Conservation (phyloP, 2,888 invertebrate species). For the Platynereis dumerilii region DNA sequence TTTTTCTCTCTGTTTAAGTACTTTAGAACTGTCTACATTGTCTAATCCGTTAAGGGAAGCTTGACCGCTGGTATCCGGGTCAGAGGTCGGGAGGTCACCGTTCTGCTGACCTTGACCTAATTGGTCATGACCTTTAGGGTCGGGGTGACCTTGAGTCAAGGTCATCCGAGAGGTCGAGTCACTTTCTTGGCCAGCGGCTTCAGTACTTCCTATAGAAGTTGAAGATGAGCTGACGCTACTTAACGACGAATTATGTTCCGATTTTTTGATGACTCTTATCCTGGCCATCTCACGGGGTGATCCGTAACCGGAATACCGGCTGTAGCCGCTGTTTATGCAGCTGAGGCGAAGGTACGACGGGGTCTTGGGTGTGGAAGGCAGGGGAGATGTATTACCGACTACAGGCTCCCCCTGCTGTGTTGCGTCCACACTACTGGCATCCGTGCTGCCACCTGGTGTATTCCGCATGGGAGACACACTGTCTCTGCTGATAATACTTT, state of each 20-base stretch:
- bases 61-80: no score
- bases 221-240: background rate
- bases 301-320: conserved; percentile 43
- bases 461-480: conserved; percentile 6
- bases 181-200: no score
- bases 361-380: conserved; percentile 30
- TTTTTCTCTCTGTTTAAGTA: background rate
- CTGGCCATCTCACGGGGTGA: conserved; percentile 15
- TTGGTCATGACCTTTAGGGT: no score
- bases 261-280: conserved; percentile 14
- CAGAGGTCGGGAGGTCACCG: no score
- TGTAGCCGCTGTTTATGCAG: conserved; percentile 57
- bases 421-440: conserved; percentile 9
- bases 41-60: no score
- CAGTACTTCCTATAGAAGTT: no score
- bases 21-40: conserved; percentile 5
- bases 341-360: conserved; percentile 58
- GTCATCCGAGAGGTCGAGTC: no score
- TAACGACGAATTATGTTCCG: conserved; percentile 14
- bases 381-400: background rate
- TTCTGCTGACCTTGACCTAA: no score
- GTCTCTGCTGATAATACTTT: conserved; percentile 12
- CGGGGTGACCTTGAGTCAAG: no score
- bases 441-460: background rate
- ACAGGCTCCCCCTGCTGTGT: no score